Evolutionary conservation across 2,797 vertebrate genomes (phyloP), one percentile per base, ranked within the genome.

Genomic region (Otus scops): DNA sequence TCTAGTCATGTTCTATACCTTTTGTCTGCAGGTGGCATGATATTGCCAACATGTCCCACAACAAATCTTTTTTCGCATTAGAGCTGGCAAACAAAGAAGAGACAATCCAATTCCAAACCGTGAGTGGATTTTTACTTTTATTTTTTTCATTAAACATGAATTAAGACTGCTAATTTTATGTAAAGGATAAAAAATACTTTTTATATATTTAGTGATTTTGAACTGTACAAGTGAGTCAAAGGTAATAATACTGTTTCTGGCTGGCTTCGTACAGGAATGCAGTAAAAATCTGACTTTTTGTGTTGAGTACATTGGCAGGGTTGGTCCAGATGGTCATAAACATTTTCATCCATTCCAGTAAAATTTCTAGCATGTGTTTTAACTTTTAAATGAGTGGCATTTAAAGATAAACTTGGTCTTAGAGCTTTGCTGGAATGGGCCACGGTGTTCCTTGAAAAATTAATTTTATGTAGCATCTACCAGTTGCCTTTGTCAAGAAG

Each of bases 31-130:
- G 99, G 98, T 99, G 99, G 99, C 98, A 99, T 91, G 99, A 99
- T 96, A 99, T 99, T 97, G 99, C 99, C 92, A 99, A 99, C 98
- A 99, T 99, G 99, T 99, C 99, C 97, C 99, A 99, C 97, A 99
- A 99, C 97, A 99, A 99, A 98, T 99, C 99, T 50, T 99, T 99
- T 97, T 99, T 99, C 14, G 98, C 99, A 6, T 97, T 99, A 97
- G 99, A 99, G 97, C 96, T 99, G 86, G 95, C 98, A 87, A 99
- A 98, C 98, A 99, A 99, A 98, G 99, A 99, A 91, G 99, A 99
- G 96, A 99, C 99, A 96, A 98, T 99, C 97, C 99, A 99, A 93
- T 99, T 99, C 97, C 99, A 99, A 98, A 99, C 99, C 65, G 99
- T 99, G 98, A 99, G 99, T 99, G 93, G 63, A 12, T 87, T 51